Evolutionary conservation across 2,797 vertebrate species (phyloP).

Genomic region (Peromyscus aztecus): DNA sequence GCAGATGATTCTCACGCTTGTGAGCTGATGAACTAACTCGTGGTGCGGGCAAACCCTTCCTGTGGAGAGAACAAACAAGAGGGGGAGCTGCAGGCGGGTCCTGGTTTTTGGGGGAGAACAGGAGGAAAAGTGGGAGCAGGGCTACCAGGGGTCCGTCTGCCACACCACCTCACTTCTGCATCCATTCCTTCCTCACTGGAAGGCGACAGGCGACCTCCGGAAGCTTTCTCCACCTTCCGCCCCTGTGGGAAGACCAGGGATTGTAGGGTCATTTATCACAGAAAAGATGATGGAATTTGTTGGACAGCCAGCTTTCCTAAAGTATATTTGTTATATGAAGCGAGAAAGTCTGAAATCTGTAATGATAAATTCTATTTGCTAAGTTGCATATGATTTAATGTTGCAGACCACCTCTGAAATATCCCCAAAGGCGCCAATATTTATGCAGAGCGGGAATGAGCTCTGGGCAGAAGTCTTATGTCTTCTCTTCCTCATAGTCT

Average conservation of each 20-base stretch:
- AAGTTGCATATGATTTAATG: constrained; percentile 40
- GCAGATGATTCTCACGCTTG: not conserved
- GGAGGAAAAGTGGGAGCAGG: not conserved
- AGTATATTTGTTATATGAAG: constrained; percentile 48
- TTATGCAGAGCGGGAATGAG: constrained; percentile 40
- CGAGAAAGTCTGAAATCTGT: constrained; percentile 47
- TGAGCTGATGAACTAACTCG: not conserved
- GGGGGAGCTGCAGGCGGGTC: not conserved
- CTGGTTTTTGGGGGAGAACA: not conserved
- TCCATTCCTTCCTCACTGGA: not conserved
- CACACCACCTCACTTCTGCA: not conserved
- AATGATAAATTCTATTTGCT: constrained; percentile 53
- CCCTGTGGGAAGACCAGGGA: not conserved
- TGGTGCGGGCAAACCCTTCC: not conserved
- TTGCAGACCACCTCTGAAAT: constrained; percentile 18
- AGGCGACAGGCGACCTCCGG: not conserved
- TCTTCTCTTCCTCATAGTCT: constrained; percentile 10
- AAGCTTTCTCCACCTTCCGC: not conserved
- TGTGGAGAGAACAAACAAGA: not conserved
- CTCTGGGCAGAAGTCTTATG: constrained; percentile 31
- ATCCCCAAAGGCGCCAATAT: constrained; percentile 18
- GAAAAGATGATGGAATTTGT: constrained; percentile 46
- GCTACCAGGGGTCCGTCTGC: not conserved
- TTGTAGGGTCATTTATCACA: constrained; percentile 29
- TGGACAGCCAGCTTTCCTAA: constrained; percentile 35